Conservation (phyloP, 2,113 vertebrate genomes). For the Syrrhaptes paradoxus region DNA sequence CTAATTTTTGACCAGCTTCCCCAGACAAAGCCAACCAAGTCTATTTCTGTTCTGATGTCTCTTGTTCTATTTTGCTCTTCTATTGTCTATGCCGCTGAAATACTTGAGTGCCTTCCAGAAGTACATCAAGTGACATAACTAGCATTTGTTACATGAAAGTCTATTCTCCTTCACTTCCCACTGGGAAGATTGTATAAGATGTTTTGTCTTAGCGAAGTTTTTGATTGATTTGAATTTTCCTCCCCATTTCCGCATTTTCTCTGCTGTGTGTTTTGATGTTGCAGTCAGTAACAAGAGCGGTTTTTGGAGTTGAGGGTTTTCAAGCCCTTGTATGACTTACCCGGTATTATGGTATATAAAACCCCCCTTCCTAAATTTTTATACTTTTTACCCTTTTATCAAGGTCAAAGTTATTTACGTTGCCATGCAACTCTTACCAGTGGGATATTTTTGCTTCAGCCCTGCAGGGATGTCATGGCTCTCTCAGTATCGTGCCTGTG, state of each 20-base stretch:
- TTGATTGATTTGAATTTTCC: constrained; percentile 47
- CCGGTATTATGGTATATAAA: not conserved
- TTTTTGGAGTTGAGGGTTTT: not conserved
- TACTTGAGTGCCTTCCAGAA: constrained; percentile 52
- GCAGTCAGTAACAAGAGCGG: not conserved
- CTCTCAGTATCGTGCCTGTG: not conserved
- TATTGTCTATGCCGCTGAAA: constrained; percentile 41
- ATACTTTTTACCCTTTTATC: constrained; percentile 14
- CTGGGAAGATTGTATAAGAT: constrained; percentile 60
- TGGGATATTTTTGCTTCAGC: constrained; percentile 48
- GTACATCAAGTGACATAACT: constrained; percentile 22
- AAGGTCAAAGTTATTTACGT: constrained; percentile 47
- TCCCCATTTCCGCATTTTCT: constrained; percentile 2
- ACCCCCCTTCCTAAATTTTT: not conserved
- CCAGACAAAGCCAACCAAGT: not conserved
- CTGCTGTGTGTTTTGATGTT: not conserved
- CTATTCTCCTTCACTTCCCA: constrained; percentile 53
- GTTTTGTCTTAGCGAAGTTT: constrained; percentile 57
- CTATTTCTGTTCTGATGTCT: constrained; percentile 28
- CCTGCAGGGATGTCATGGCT: constrained; percentile 50
- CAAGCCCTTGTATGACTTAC: not conserved
- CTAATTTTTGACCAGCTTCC: constrained; percentile 10
- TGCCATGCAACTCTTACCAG: constrained; percentile 29
- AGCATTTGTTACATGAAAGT: constrained; percentile 19
- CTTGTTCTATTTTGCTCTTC: constrained; percentile 25